Conservation (phyloP, 2,113 vertebrate genomes). For the Lepidothrix coronata region DNA sequence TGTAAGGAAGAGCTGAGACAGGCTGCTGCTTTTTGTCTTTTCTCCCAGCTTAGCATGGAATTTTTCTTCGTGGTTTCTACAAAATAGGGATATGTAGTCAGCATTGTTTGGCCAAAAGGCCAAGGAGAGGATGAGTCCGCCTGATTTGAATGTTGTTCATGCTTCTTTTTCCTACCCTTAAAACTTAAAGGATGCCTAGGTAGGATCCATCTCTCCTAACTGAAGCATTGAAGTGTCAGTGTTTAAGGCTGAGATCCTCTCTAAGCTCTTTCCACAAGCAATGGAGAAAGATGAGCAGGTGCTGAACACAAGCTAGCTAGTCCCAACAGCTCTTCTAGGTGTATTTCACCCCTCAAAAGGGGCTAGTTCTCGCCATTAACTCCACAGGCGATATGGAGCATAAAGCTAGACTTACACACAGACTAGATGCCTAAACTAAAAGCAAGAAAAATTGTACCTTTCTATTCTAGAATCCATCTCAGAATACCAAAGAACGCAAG, state of each 20-base stretch:
- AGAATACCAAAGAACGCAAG: neutral
- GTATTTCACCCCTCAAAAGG: neutral
- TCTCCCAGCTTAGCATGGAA: neutral
- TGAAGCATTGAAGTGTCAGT: neutral
- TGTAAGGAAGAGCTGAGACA: neutral
- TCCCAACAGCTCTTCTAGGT: neutral
- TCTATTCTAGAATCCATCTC: neutral
- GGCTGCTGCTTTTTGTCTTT: neutral
- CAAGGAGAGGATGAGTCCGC: neutral
- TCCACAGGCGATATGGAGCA: neutral
- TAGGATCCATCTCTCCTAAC: neutral
- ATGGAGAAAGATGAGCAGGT: neutral
- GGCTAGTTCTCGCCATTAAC: neutral
- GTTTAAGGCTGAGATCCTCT: neutral
- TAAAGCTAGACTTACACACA: neutral
- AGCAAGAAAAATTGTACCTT: neutral
- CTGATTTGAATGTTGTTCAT: neutral
- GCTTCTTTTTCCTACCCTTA: neutral
- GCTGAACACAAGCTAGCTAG: neutral
- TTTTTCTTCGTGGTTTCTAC: neutral
- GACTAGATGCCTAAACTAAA: neutral
- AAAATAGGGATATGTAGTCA: neutral
- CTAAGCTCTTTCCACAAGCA: neutral
- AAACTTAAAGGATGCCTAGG: neutral
- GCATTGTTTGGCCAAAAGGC: neutral